A percentile compares a stretch with the other conserved stretches of the same genome.
Conservation (phyloP, 2,113 vertebrate genomes). For the Tyrannus savana region DNA sequence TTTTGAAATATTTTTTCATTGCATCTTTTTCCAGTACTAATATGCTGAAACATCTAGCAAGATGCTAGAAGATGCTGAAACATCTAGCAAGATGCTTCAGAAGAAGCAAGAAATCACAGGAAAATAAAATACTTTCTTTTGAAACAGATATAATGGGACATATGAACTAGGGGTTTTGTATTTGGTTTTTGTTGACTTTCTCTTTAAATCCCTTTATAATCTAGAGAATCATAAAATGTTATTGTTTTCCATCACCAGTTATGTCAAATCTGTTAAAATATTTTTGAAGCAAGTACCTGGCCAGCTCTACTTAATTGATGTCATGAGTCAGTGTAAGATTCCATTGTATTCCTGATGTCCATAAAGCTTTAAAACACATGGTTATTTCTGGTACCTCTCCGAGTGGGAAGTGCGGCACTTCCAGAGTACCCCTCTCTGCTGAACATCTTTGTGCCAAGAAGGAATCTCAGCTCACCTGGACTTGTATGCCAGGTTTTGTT, state of each 20-base stretch:
- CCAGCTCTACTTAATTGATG: neutral
- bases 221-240: neutral
- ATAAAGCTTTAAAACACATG: neutral
- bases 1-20: neutral
- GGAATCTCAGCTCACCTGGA: neutral
- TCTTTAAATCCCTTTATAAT: neutral
- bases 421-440: neutral
- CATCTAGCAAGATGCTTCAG: too few species aligned
- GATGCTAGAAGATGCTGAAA: too few species aligned
- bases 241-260: neutral
- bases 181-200: neutral
- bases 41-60: neutral
- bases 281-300: neutral
- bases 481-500: neutral
- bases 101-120: neutral
- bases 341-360: neutral
- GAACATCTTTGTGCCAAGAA: neutral
- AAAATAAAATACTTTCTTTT: neutral
- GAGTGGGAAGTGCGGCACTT: rapidly evolving
- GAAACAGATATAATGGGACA: neutral
- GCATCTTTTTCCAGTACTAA: neutral
- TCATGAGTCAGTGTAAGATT: neutral
- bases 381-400: neutral
- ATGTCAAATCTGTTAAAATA: neutral
- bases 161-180: rapidly evolving